These are phyloP conservation scores for Pentamera pediparva DNA, from an alignment of 53 echinoderm and acorn worm genomes.

Conservation along the genomic window DNA sequence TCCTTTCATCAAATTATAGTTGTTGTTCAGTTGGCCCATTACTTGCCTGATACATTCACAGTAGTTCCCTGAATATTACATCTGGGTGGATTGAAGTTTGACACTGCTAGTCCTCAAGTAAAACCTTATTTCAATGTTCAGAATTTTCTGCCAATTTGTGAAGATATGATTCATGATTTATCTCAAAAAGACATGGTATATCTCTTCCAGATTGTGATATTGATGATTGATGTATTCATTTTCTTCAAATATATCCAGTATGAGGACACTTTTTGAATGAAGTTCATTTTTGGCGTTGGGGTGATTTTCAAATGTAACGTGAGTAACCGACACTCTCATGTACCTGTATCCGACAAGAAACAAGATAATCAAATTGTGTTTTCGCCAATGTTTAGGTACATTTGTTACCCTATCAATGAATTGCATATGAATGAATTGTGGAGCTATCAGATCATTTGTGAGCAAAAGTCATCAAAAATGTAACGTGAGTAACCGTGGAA, in stretches of 20 bases:
- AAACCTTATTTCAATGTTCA: constrained; percentile 9
- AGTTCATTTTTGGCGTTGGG: background rate
- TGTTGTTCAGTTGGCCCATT: background rate
- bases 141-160: constrained; percentile 18
- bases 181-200: background rate
- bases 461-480: background rate
- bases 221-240: background rate
- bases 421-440: background rate
- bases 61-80: background rate
- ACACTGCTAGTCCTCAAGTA: background rate
- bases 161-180: constrained; percentile 20
- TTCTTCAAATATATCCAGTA: constrained; percentile 14
- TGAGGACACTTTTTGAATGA: constrained; percentile 21
- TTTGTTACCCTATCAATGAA: constrained; percentile 13
- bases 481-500: constrained; percentile 3
- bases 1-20: background rate
- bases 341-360: too few species aligned
- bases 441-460: background rate
- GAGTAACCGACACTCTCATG: constrained; percentile 25
- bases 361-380: background rate
- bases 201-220: background rate
- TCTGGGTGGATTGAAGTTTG: background rate
- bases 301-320: constrained; percentile 38
- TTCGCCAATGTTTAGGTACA: background rate
- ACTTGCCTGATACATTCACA: background rate